Base-by-base conservation (phyloP, 2,797 vertebrate species). In the Gymnoscopelus braueri region DNA sequence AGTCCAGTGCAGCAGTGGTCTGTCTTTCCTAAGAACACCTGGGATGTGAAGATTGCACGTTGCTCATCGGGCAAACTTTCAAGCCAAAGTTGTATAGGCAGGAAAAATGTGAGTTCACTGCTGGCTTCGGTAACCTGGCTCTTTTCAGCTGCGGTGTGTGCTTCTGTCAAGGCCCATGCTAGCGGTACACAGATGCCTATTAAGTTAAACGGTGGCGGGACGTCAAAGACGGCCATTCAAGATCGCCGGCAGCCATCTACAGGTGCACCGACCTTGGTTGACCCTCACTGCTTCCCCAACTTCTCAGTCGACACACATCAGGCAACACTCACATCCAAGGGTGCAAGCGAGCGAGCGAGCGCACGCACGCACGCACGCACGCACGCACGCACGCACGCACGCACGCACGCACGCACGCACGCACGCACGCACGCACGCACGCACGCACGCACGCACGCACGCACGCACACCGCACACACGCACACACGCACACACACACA, bases 1-100 rank as follows among this genome's bases (percentile, higher is more conserved):
- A 71, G 73, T 64, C 82, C 78, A 74, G 14, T 0, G 8, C 19
- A 19, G 19, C 3, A 29, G 26, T 29, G 26, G 26, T 29, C 26
- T 63, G 79, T 82, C 69, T 84, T 74, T 75, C 53, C 26, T 29
- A 29, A 1, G 65, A 86, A 78, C 68, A 79, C 69, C 71, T 67
- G 58, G 74, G 65, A 75, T 84, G 80, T 74, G 78, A 61, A 63
- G 60, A 57, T 44, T 44, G 82, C 83, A 78, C 65, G 71, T 74
- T 74, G 81, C 86, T 69, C 2, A 48, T 10, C 39, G 39, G 35
- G 26, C 44, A 75, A 63, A 82, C 59, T 52, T 69, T 69, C 32
- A 62, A 44, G 39, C 8, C 39, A 44, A 44, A 44, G 39, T 44
- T 44, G 39, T 10, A 39, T 39, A 44, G 57, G 32, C 63, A 57